Percentiles rank a stretch among this genome's conserved stretches.
Conservation (phyloP, 2,797 vertebrate species). For the Clarias platycephalus region DNA sequence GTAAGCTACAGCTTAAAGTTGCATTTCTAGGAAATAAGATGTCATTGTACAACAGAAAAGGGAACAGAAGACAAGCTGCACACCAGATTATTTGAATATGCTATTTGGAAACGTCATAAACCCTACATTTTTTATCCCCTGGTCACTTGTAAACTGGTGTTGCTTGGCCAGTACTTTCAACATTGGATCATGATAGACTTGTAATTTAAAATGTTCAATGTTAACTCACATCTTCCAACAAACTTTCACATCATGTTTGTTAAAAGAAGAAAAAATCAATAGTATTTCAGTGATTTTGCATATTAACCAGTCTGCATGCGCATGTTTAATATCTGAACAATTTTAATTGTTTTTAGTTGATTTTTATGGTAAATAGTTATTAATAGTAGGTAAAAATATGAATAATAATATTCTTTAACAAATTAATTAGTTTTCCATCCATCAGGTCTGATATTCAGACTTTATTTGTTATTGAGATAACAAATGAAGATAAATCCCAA, state of each 20-base stretch:
- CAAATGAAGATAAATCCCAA: neutral
- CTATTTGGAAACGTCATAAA: neutral
- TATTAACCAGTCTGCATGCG: neutral
- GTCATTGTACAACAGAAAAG: neutral
- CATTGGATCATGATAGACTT: slow-evolving; percentile 15
- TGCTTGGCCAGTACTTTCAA: neutral
- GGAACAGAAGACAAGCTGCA: neutral
- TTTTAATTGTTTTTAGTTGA: neutral
- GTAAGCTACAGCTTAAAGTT: neutral
- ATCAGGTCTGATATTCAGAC: neutral
- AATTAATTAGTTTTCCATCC: neutral
- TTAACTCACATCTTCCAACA: slow-evolving; percentile 3
- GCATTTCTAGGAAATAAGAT: neutral
- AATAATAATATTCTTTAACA: neutral
- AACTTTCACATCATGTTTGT: neutral
- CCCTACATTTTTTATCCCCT: neutral
- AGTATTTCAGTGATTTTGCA: neutral
- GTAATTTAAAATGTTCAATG: slow-evolving; percentile 3
- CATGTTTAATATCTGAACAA: slow-evolving; percentile 8
- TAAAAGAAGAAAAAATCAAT: neutral
- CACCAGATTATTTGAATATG: slow-evolving; percentile 2
- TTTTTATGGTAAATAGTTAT: neutral
- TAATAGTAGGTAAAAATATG: neutral
- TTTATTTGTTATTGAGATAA: neutral
- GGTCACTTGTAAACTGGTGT: neutral